Percentiles rank a stretch among this genome's conserved stretches.
Conservation (phyloP, 2,113 vertebrate species). For the Casuarius casuarius region DNA sequence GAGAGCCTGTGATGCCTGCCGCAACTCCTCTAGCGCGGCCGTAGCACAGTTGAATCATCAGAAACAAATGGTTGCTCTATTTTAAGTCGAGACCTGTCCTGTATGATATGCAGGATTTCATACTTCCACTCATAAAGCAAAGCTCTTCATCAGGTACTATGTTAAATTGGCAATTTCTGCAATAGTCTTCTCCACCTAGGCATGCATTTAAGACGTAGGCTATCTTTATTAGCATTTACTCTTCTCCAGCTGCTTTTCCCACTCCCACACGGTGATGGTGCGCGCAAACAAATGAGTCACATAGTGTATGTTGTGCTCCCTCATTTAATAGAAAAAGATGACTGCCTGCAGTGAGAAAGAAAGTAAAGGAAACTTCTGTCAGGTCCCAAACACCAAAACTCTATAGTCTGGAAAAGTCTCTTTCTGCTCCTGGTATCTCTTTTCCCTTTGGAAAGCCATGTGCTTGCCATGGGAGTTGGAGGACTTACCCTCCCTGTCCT, state of each 20-base stretch:
- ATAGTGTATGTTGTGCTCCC: neutral
- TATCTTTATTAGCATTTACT: neutral
- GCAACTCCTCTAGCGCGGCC: neutral
- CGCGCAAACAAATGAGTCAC: neutral
- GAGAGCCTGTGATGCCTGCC: neutral
- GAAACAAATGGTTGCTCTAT: neutral
- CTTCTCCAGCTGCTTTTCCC: slow-evolving; percentile 56
- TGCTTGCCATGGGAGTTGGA: neutral
- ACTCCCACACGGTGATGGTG: neutral
- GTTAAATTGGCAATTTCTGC: neutral
- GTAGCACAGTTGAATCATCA: neutral
- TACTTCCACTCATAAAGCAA: neutral
- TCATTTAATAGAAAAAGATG: neutral
- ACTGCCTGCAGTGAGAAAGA: neutral
- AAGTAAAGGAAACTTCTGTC: neutral
- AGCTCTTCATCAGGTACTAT: neutral
- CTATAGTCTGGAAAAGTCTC: neutral
- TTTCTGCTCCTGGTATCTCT: neutral
- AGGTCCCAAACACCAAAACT: neutral
- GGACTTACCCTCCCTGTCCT: neutral
- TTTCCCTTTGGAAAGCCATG: neutral
- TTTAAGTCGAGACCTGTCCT: neutral
- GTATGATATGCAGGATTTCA: neutral
- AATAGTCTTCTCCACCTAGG: neutral
- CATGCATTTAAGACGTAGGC: neutral